These are phyloP conservation scores for Acipenser oxyrinchus DNA, from an alignment of 2,797 vertebrate genomes.

Conservation along the genomic window DNA sequence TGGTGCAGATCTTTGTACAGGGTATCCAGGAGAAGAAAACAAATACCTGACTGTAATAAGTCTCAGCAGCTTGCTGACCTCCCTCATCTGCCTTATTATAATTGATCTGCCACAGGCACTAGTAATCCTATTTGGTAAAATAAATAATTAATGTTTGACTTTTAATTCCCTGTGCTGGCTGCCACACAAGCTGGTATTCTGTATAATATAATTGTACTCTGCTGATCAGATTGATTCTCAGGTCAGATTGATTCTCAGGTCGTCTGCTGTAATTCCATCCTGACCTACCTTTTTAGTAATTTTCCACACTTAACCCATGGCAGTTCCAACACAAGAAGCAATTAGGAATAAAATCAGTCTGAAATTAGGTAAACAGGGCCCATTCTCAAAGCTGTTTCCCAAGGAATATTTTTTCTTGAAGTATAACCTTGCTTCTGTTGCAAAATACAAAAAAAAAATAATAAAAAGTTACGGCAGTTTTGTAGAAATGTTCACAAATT, in stretches of 20 bases:
- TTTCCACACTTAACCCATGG: background rate
- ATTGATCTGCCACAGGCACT: slow-evolving; percentile 1
- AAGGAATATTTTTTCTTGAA: no score
- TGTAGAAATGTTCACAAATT: no score
- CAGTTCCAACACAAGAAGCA: background rate
- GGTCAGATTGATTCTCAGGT: background rate
- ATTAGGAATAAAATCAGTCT: no score
- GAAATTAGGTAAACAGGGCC: no score
- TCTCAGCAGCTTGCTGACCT: background rate
- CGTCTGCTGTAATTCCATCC: background rate
- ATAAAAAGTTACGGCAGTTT: no score
- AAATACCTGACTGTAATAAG: background rate
- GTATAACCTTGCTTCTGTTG: no score
- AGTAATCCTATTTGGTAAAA: slow-evolving; percentile 1
- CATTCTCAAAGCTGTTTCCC: no score
- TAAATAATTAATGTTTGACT: background rate
- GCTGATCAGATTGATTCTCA: background rate
- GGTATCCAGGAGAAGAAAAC: background rate
- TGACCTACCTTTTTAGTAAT: background rate
- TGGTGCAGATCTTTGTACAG: background rate
- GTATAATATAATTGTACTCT: background rate
- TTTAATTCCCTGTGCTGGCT: background rate
- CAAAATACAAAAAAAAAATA: no score
- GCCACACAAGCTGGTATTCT: background rate
- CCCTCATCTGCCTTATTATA: background rate